These are phyloP conservation scores for Leucophenga maculata DNA, from an alignment of 2,888 invertebrate genomes.

Conservation along the genomic window DNA sequence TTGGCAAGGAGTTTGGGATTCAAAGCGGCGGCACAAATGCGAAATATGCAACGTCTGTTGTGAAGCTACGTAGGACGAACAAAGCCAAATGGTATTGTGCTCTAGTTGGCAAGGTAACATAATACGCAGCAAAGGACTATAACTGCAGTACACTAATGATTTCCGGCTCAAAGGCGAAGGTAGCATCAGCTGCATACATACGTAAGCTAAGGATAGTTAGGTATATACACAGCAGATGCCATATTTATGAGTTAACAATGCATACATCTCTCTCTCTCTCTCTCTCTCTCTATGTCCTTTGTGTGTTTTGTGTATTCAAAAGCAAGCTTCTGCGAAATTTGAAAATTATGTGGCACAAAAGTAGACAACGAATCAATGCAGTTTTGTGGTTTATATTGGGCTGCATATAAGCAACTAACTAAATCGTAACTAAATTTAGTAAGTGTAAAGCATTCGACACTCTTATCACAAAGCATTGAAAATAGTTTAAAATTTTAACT, in stretches of 20 bases:
- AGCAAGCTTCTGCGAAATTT: not conserved
- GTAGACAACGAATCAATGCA: not conserved
- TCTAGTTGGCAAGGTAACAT: too few species aligned
- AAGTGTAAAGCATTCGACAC: too few species aligned
- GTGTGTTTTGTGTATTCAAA: not conserved
- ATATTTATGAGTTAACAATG: conserved; percentile 10
- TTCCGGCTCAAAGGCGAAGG: not conserved
- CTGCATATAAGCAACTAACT: too few species aligned
- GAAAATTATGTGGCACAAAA: conserved; percentile 8
- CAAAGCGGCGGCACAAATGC: not conserved
- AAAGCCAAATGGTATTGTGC: not conserved
- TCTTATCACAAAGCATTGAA: too few species aligned
- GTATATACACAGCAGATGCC: not conserved
- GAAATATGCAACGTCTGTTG: not conserved
- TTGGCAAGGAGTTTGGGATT: too few species aligned
- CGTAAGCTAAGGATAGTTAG: not conserved
- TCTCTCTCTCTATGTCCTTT: too few species aligned
- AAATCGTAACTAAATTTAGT: too few species aligned
- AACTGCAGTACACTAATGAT: not conserved
- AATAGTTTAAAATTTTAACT: too few species aligned
- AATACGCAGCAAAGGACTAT: not conserved
- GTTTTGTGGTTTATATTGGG: too few species aligned
- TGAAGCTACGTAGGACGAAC: not conserved
- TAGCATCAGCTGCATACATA: too few species aligned
- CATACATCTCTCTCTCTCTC: too few species aligned